Percentiles rank a stretch among this genome's conserved stretches.
Conservation (phyloP, 2,888 invertebrate genomes). For the Steinernema carpocapsae region DNA sequence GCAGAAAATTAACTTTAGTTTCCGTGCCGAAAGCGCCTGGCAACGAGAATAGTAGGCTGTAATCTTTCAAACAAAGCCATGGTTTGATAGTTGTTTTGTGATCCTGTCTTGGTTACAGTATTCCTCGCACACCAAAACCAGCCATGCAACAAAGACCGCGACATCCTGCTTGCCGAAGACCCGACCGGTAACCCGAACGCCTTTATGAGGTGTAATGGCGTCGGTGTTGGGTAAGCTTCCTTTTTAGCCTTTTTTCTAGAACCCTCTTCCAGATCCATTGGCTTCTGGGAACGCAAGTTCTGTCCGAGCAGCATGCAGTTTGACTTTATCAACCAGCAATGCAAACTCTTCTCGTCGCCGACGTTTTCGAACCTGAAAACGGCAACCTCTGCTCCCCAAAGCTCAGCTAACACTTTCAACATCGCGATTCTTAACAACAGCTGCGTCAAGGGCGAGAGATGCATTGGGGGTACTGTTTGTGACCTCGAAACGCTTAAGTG, state of each 20-base stretch:
- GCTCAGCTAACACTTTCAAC: conserved; percentile 9
- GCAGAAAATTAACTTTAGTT: too few relatives aligned
- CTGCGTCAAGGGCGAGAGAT: conserved; percentile 66
- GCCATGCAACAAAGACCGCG: conserved; percentile 63
- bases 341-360: conserved; percentile 39
- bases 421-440: conserved; percentile 65
- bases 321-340: conserved; percentile 66
- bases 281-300: conserved; percentile 63
- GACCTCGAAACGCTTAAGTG: conserved; percentile 57
- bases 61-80: too few relatives aligned
- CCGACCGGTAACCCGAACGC: conserved; percentile 61
- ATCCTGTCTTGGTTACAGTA: too few relatives aligned
- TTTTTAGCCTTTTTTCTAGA: too few relatives aligned
- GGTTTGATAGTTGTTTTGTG: too few relatives aligned
- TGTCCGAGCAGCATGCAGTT: conserved; percentile 66
- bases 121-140: conserved; percentile 43
- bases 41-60: too few relatives aligned
- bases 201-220: conserved; percentile 60
- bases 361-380: conserved; percentile 25
- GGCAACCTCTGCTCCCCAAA: background rate
- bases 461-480: conserved; percentile 68
- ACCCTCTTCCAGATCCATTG: conserved; percentile 47
- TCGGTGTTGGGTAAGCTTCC: conserved; percentile 59
- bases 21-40: too few relatives aligned
- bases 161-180: conserved; percentile 62